Percentiles rank a stretch among this genome's conserved stretches.
These are phyloP conservation scores for Bufo bufo DNA, from an alignment of 2,113 vertebrate species.

Conservation along the genomic window DNA sequence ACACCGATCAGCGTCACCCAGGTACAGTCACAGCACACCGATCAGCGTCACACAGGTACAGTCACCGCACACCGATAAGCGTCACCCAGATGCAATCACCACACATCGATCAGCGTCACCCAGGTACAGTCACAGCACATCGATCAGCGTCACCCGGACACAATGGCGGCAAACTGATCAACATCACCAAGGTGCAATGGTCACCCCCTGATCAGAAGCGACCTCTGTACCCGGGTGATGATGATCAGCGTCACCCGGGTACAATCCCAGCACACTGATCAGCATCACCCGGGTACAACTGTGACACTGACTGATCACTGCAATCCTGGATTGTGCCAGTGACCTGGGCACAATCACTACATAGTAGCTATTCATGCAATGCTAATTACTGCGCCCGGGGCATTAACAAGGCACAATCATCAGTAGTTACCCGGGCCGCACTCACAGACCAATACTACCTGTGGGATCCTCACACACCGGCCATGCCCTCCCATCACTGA, in stretches of 20 bases:
- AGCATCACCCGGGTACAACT: too few relatives aligned
- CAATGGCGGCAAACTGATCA: not conserved
- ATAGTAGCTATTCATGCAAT: not conserved
- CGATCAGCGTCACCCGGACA: not conserved
- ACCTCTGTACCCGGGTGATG: too few relatives aligned
- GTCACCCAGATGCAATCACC: not conserved
- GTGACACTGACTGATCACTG: too few relatives aligned
- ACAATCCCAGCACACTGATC: too few relatives aligned
- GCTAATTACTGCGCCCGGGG: too few relatives aligned
- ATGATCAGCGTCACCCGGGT: not conserved
- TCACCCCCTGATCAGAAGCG: too few relatives aligned
- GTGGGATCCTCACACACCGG: not conserved
- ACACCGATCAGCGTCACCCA: not conserved
- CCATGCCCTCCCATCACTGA: not conserved
- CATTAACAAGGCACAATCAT: too few relatives aligned
- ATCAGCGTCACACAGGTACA: not conserved
- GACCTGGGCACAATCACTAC: not conserved
- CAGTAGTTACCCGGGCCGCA: too few relatives aligned
- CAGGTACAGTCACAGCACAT: not conserved
- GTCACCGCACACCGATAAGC: not conserved
- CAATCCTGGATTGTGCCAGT: not conserved
- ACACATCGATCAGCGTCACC: not conserved
- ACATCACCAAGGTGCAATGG: not conserved
- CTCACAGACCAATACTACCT: too few relatives aligned
- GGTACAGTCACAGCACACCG: not conserved